phyloP scores from a whole-genome alignment of 2,888 invertebrate species.

The Acanthopleura granulata region DNA sequence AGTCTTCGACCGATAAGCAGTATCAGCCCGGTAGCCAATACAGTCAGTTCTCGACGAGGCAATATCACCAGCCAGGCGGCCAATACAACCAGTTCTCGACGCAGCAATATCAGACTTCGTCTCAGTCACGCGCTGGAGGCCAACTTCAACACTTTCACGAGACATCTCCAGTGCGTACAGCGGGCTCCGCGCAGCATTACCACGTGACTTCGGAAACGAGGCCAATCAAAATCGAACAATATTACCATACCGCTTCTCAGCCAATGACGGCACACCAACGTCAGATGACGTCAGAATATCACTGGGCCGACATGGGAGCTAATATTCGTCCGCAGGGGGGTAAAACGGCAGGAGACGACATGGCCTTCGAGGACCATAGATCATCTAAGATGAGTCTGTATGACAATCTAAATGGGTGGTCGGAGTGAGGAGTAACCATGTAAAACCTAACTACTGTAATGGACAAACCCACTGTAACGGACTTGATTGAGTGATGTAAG shows the following conservation, averaged over 20 bases:
- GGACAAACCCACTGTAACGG: too few species aligned
- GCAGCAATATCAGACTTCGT: too few species aligned
- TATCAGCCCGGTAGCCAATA: neutral
- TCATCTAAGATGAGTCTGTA: conserved; percentile 20
- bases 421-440: neutral
- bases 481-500: too few species aligned
- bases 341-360: neutral
- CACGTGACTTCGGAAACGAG: neutral
- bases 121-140: too few species aligned
- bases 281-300: neutral
- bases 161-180: neutral
- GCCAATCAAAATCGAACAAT: neutral
- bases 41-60: neutral
- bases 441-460: neutral
- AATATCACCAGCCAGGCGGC: neutral
- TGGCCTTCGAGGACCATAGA: conserved; percentile 4
- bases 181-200: neutral
- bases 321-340: neutral
- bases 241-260: neutral
- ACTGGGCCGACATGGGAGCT: neutral
- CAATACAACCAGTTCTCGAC: neutral
- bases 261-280: neutral
- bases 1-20: neutral
- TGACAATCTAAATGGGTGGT: neutral
- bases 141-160: neutral